Conservation (phyloP, 2,797 vertebrate genomes). For the Enteromius anoplus region DNA sequence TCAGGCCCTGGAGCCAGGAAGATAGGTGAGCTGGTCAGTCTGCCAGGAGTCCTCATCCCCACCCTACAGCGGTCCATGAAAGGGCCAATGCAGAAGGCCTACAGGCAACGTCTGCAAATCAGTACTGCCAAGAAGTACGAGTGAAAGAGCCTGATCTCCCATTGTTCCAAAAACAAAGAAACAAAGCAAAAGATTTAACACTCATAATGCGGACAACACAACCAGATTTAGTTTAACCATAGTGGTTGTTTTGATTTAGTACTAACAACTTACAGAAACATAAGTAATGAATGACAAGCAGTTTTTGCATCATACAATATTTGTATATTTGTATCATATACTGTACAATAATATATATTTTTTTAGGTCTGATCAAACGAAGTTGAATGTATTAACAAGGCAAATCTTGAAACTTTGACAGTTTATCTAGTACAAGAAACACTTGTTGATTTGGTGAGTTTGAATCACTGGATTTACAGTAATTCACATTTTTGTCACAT, state of each 20-base stretch:
- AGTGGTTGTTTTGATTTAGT: not conserved
- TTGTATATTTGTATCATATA: too few relatives aligned
- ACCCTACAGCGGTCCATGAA: constrained; percentile 54
- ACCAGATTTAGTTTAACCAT: constrained; percentile 66
- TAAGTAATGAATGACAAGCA: not conserved
- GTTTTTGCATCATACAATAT: not conserved
- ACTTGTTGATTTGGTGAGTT: not conserved
- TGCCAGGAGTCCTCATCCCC: constrained; percentile 71
- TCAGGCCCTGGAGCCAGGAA: constrained; percentile 62
- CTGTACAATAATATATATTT: not conserved
- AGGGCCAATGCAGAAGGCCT: constrained; percentile 68
- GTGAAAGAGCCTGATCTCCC: constrained; percentile 57
- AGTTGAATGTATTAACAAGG: not conserved
- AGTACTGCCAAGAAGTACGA: constrained; percentile 64
- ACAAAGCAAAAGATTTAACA: constrained; percentile 43
- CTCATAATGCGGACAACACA: constrained; percentile 29
- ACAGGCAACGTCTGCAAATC: constrained; percentile 65
- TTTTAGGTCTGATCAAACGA: not conserved
- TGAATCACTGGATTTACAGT: not conserved
- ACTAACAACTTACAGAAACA: not conserved
- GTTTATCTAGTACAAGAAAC: not conserved
- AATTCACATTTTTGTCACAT: not conserved
- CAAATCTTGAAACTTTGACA: not conserved
- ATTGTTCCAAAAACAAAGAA: constrained; percentile 33
- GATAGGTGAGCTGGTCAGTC: constrained; percentile 67